Percentiles rank a stretch among this genome's conserved stretches.
Conservation (phyloP, 2,797 vertebrate species). For the Cuculus canorus region DNA sequence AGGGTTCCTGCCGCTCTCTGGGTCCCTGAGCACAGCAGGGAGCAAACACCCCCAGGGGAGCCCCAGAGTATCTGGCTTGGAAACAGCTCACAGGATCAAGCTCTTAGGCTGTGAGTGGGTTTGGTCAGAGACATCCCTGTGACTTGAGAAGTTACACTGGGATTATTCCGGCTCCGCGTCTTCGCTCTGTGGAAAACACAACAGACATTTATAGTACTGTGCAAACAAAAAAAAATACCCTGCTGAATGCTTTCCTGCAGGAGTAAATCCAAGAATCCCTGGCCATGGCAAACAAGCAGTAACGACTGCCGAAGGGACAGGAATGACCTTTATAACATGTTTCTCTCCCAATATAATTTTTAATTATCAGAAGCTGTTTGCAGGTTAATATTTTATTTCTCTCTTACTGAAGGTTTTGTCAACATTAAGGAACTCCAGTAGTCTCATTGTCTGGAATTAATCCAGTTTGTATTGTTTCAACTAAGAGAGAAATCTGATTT, state of each 20-base stretch:
- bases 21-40: rapidly evolving
- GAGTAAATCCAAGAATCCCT: background rate
- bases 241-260: background rate
- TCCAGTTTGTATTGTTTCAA: background rate
- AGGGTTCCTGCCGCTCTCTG: background rate
- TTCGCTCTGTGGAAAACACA: background rate
- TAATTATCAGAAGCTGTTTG: background rate
- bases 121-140: background rate
- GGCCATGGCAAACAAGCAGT: background rate
- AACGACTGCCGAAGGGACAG: background rate
- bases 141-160: background rate
- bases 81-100: background rate
- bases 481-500: background rate
- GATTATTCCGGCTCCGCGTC: background rate
- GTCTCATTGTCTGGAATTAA: background rate
- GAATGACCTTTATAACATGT: background rate
- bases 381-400: background rate
- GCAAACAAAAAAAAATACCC: background rate
- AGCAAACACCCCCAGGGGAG: background rate
- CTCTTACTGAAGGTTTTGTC: background rate
- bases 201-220: background rate
- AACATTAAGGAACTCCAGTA: background rate
- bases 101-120: background rate
- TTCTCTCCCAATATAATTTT: background rate
- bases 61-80: background rate